Evolutionary conservation across 1,140 invertebrate genomes (phyloP), one percentile per base, ranked within the genome.

Genomic region (Drosophila aff.): DNA sequence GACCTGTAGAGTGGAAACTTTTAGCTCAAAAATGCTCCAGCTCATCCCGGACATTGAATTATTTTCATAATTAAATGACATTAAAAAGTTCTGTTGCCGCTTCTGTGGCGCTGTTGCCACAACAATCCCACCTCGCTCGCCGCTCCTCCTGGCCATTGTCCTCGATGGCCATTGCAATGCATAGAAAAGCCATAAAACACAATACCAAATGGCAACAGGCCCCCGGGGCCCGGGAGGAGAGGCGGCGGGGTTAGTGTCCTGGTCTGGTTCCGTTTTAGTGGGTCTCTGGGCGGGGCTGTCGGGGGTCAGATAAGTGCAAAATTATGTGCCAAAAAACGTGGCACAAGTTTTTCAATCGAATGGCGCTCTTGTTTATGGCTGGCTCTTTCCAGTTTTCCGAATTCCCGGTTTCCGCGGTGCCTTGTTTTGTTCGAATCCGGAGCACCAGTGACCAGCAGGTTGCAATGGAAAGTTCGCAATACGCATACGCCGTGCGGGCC

Each of bases 241-340:
- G 73, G 52, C 28, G 49, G 33, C 28, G 49, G 33, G 31, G 16
- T 23, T 71, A 36, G 55, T 46, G 55, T 31, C 59, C 31, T 13
- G 49, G 40, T 7, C 11, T 44, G 57, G 36, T 47, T 18, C 18
- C n/a, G 47, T 18, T 49, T 33, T 40, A 40, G 47, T 40, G 53
- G 53, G 53, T 55, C 53, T 53, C 57, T n/a, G 68, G 60, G 36
- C 38, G 43, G 64, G 55, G 41, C 76, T 74, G 80, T 74, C 67
- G 55, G 77, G 83, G 84, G 65, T 83, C 83, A 87, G 84, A 87
- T 87, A 87, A 87, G 84, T 87, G 84, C 83, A 83, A 74, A 87
- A 83, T 89, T 83, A 87, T 87, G 84, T 87, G 50, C 60, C 64
- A 64, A 66, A 74, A 62, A 62, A 81, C 64, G 26, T 52, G 75